Evolutionary conservation across 1,140 invertebrate species (phyloP).

Genomic region (Uloborus diversus): DNA sequence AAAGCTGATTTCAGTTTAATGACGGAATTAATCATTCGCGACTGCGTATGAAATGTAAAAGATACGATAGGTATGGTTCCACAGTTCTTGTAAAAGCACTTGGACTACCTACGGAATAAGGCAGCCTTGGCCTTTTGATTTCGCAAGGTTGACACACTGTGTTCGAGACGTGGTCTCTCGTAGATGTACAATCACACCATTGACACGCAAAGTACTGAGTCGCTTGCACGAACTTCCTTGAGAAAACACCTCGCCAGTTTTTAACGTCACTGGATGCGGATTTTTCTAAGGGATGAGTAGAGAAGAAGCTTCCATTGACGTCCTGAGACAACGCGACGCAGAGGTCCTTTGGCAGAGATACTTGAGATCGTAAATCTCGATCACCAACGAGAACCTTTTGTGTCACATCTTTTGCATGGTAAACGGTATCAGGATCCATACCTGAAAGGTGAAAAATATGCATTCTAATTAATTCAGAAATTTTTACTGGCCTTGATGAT

Average conservation of each 20-base stretch:
- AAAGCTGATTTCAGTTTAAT: too few species aligned
- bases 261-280: conserved; percentile 18
- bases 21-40: not conserved
- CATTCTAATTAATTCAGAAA: too few species aligned
- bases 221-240: conserved; percentile 40
- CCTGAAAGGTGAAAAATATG: conserved; percentile 14
- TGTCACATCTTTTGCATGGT: conserved; percentile 42
- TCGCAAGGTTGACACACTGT: conserved; percentile 45
- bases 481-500: too few species aligned
- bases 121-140: conserved; percentile 30
- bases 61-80: conserved; percentile 25
- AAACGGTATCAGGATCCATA: conserved; percentile 47
- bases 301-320: conserved; percentile 50
- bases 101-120: conserved; percentile 49
- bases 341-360: conserved; percentile 49
- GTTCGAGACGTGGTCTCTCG: conserved; percentile 35
- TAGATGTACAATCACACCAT: conserved; percentile 44
- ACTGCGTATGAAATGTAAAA: conserved; percentile 5
- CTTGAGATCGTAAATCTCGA: conserved; percentile 39
- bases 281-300: conserved; percentile 9
- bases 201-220: conserved; percentile 11
- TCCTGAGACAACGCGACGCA: conserved; percentile 54
- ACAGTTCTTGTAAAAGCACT: conserved; percentile 40
- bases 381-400: conserved; percentile 47
- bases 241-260: conserved; percentile 45